phyloP scores from a whole-genome alignment of 2,888 invertebrate genomes.

The Monoplex corrugatus region DNA sequence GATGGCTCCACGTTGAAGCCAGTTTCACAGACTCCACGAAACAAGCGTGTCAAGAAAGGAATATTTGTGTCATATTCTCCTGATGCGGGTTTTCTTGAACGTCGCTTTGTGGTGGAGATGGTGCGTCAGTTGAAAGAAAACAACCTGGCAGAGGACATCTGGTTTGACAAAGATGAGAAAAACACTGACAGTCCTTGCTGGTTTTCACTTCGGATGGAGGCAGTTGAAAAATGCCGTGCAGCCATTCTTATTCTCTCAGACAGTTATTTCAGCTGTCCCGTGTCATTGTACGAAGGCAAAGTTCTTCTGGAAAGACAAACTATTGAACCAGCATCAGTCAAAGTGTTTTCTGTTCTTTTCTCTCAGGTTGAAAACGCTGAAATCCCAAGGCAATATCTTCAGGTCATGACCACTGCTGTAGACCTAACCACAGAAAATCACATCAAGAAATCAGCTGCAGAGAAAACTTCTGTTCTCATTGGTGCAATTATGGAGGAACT shows the following conservation, averaged over 20 bases:
- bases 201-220: constrained; percentile 80
- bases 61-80: constrained; percentile 80
- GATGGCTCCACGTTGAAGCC: neutral
- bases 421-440: constrained; percentile 53
- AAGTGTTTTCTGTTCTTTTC: constrained; percentile 75
- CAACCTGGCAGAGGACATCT: constrained; percentile 79
- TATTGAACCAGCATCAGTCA: constrained; percentile 67
- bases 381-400: constrained; percentile 70
- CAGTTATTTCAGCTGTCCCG: constrained; percentile 78
- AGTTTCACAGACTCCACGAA: constrained; percentile 50
- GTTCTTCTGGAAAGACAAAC: constrained; percentile 75
- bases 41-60: constrained; percentile 75
- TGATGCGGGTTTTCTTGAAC: constrained; percentile 79
- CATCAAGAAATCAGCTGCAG: constrained; percentile 74
- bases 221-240: constrained; percentile 78
- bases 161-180: constrained; percentile 81
- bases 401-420: constrained; percentile 71
- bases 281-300: constrained; percentile 79
- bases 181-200: constrained; percentile 79
- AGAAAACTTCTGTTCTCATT: constrained; percentile 78
- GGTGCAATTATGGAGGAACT: constrained; percentile 77
- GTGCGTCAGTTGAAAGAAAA: constrained; percentile 79
- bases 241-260: constrained; percentile 77
- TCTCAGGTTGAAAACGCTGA: constrained; percentile 69
- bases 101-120: constrained; percentile 78